A percentile compares a stretch with the other conserved stretches of the same genome.
These are phyloP conservation scores for Regulus satrapa DNA, from an alignment of 2,113 vertebrate genomes.

Conservation along the genomic window DNA sequence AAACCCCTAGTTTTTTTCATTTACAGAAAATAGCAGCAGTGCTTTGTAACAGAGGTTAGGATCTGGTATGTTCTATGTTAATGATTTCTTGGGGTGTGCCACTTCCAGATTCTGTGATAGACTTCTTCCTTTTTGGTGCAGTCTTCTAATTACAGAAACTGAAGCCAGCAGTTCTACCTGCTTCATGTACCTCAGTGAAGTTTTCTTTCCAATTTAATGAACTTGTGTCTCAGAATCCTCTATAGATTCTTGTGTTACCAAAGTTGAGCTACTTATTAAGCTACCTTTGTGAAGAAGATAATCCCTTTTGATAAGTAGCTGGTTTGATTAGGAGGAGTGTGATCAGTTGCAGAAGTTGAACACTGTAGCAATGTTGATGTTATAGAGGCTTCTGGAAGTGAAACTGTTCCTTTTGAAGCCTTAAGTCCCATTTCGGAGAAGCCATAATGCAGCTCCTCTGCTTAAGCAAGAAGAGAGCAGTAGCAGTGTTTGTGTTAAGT, in stretches of 20 bases:
- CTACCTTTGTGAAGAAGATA: neutral
- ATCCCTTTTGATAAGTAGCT: neutral
- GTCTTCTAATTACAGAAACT: neutral
- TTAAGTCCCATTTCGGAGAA: neutral
- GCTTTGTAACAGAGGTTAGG: neutral
- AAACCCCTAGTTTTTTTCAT: neutral
- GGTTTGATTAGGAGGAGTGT: neutral
- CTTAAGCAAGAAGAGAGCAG: neutral
- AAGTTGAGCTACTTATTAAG: neutral
- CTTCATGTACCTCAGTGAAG: neutral
- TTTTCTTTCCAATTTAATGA: neutral
- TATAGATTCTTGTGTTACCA: neutral
- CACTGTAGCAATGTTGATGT: accelerated
- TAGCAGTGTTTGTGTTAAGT: neutral
- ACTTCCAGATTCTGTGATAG: neutral
- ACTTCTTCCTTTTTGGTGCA: neutral
- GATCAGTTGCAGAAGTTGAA: neutral
- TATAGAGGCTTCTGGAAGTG: neutral
- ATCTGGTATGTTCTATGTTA: neutral
- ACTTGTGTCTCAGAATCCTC: neutral
- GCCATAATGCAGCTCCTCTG: neutral
- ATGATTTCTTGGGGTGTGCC: neutral
- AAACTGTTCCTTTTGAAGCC: neutral
- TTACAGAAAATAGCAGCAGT: neutral
- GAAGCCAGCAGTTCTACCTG: neutral